Evolutionary conservation across 2,113 vertebrate genomes (phyloP).

Genomic region (Nymphicus hollandicus): DNA sequence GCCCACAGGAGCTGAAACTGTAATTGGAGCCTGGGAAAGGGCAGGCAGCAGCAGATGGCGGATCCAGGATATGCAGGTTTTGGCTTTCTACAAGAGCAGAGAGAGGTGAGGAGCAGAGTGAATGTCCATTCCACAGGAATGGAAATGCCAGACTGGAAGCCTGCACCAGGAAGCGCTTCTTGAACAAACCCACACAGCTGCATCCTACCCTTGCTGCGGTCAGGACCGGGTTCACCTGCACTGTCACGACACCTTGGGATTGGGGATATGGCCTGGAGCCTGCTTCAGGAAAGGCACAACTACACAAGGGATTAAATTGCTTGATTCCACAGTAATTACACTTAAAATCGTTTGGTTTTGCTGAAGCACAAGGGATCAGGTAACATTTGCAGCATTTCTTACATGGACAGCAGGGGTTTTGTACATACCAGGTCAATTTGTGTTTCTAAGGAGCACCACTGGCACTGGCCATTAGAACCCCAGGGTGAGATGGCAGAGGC

Average conservation of each 20-base stretch:
- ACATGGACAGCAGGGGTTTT: neutral
- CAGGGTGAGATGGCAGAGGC: neutral
- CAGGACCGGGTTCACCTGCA: neutral
- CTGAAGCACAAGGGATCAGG: neutral
- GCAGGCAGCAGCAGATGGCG: neutral
- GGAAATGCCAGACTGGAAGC: neutral
- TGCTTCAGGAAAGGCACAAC: neutral
- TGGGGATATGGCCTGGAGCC: neutral
- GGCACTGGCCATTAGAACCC: neutral
- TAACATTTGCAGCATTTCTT: neutral
- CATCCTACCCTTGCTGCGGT: neutral
- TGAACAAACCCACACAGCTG: neutral
- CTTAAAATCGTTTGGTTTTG: neutral
- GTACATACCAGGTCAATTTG: neutral
- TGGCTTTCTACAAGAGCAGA: neutral
- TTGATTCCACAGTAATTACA: neutral
- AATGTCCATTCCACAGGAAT: rapidly evolving
- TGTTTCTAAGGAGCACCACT: neutral
- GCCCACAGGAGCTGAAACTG: neutral
- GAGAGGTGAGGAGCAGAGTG: neutral
- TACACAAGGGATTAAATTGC: neutral
- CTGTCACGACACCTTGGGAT: rapidly evolving
- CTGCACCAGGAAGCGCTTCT: neutral
- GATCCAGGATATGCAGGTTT: neutral
- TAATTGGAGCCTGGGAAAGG: neutral